phyloP scores from a whole-genome alignment of 2,113 vertebrate genomes.

The Peromyscus leucopus region DNA sequence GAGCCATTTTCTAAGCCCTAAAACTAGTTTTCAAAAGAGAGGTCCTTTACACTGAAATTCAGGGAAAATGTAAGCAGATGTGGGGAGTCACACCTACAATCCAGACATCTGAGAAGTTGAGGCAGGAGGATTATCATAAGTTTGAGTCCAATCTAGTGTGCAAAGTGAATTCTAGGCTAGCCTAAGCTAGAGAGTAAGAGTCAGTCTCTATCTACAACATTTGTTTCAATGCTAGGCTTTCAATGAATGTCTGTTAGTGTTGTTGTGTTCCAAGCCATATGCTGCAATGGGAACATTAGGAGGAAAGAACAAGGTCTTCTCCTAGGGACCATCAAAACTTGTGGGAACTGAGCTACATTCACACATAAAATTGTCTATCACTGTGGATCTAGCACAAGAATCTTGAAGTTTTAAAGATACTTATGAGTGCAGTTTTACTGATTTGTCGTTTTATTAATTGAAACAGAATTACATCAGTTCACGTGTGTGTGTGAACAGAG shows the following conservation, averaged over 20 bases:
- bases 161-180: neutral
- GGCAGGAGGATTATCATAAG: neutral
- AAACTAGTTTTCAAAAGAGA: neutral
- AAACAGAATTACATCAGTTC: neutral
- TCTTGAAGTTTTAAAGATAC: neutral
- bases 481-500: too few relatives aligned
- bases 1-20: neutral
- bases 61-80: neutral
- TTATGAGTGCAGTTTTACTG: neutral
- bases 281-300: neutral
- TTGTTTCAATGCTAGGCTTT: neutral
- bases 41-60: neutral
- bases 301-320: neutral
- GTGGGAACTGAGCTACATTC: neutral
- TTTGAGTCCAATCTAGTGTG: neutral
- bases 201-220: neutral
- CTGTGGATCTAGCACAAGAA: rapidly evolving
- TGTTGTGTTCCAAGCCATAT: neutral
- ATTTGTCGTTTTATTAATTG: neutral
- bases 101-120: neutral
- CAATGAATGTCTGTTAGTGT: neutral
- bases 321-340: neutral
- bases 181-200: neutral
- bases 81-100: neutral
- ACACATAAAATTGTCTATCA: neutral